These are phyloP conservation scores for Nephrocerus scutellatus DNA, from an alignment of 2,888 invertebrate genomes.

Conservation along the genomic window DNA sequence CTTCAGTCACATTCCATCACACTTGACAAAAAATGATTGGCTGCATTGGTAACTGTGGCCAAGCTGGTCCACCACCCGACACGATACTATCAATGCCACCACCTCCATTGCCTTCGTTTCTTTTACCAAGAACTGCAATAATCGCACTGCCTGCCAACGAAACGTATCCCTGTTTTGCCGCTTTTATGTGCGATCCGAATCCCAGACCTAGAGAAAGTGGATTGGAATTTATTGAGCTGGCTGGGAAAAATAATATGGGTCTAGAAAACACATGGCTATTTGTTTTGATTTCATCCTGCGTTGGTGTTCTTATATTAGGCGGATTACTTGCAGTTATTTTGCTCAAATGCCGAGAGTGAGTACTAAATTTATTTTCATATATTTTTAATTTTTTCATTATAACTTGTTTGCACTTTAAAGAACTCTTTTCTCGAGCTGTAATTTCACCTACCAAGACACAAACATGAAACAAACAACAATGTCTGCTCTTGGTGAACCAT, in stretches of 20 bases:
- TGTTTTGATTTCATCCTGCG: conserved; percentile 70
- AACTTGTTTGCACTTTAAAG: too few relatives aligned
- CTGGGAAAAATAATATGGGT: conserved; percentile 53
- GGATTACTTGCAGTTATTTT: conserved; percentile 70
- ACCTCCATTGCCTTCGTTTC: conserved; percentile 73
- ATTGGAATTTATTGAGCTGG: conserved; percentile 73
- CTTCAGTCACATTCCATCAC: too few relatives aligned
- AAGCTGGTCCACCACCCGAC: conserved; percentile 61
- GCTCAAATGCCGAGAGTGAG: conserved; percentile 74
- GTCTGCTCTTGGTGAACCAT: conserved; percentile 51
- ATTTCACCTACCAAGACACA: conserved; percentile 44
- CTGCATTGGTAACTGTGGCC: conserved; percentile 44
- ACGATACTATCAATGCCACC: conserved; percentile 77
- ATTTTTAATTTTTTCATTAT: background rate
- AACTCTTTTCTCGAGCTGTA: conserved; percentile 35
- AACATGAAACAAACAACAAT: conserved; percentile 53
- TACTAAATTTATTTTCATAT: conserved; percentile 11
- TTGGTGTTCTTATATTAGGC: conserved; percentile 71
- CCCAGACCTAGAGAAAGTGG: conserved; percentile 55
- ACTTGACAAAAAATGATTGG: conserved; percentile 38
- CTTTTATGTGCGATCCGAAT: conserved; percentile 58
- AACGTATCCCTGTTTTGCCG: conserved; percentile 59
- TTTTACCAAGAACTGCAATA: conserved; percentile 46
- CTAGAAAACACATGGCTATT: conserved; percentile 76
- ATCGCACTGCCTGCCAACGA: conserved; percentile 50